Evolutionary conservation across 37 sponge, comb jelly and placozoan species (phyloP), one percentile per base, ranked within the genome.

Genomic region (Theonella swinhoei): DNA sequence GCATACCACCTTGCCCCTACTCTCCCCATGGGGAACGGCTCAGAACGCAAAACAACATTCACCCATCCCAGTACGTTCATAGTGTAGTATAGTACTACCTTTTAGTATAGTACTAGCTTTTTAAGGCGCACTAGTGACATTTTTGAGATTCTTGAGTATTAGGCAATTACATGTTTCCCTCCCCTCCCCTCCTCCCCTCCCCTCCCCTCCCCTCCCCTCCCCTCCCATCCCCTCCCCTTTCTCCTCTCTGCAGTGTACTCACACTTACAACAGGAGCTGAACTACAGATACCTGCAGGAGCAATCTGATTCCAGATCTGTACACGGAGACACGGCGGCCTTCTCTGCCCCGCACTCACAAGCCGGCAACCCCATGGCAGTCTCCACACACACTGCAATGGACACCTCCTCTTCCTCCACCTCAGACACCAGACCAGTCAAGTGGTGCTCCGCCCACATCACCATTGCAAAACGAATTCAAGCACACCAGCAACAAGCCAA

Each of bases 361-460:
- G 60, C 81, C 60, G 4, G 34, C 47, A 66, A 39, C 35, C 29
- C 19, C 54, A 17, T 14, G 7, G 11, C 7, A 7, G 14, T 14
- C 7, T 14, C 7, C 54, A 47, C 54, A 47, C 54, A 47, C 54
- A 47, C 54, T 47, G 7, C 11, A 17, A 14, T 17, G 7, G 7
- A 47, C 14, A 47, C 54, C 54, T 7, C 14, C 11, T 47, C 54
- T 47, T 47, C 7, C 14, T 17, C 7, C 14, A 47, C 14, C 11
- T 29, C 69, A 68, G 69, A 68, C 33, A 7, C 1, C 32, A 68
- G 34, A 32, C 33, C 20, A 1, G 40, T 89, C 79, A 90, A 90
- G 81, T 90, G 91, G 91, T 90, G 85, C 68, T 54, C 36, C 8
- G 91, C 91, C 25, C 91, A 90, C 62, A 71, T 90, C 31, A 23